These are phyloP conservation scores for Limnephilus lunatus DNA, from an alignment of 2,888 invertebrate species.

Conservation along the genomic window DNA sequence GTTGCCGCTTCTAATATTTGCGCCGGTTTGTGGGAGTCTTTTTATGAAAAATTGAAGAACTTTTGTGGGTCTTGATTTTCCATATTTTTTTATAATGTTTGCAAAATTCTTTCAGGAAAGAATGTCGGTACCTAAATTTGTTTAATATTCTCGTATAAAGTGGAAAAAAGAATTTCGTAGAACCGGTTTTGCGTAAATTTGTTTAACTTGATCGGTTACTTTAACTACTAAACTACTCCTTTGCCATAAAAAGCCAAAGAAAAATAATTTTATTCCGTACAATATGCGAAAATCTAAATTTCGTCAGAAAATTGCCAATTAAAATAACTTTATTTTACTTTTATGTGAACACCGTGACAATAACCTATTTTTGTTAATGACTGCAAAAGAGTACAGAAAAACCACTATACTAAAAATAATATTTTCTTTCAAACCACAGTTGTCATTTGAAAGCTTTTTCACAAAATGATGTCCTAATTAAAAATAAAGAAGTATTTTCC, in stretches of 20 bases:
- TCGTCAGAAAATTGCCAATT: too few relatives aligned
- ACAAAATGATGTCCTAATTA: neutral
- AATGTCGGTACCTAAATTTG: neutral
- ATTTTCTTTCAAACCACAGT: neutral
- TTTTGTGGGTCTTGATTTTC: neutral
- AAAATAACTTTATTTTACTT: too few relatives aligned
- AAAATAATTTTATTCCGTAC: too few relatives aligned
- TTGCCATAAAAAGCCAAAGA: too few relatives aligned
- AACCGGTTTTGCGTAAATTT: neutral
- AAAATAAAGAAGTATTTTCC: slow-evolving; percentile 24
- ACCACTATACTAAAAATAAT: neutral
- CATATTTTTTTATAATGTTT: neutral
- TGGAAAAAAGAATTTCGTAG: neutral
- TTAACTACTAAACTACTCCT: too few relatives aligned
- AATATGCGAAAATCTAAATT: too few relatives aligned
- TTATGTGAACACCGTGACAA: too few relatives aligned
- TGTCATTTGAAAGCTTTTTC: neutral
- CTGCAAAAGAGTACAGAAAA: neutral
- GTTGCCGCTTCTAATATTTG: too few relatives aligned
- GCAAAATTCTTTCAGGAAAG: neutral
- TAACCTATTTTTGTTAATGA: too few relatives aligned
- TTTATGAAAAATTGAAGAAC: neutral
- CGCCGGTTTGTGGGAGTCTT: too few relatives aligned
- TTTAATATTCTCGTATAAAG: neutral
- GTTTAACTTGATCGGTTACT: neutral